These are phyloP conservation scores for Macroglossus sobrinus DNA, from an alignment of 2,113 vertebrate genomes.

Conservation along the genomic window DNA sequence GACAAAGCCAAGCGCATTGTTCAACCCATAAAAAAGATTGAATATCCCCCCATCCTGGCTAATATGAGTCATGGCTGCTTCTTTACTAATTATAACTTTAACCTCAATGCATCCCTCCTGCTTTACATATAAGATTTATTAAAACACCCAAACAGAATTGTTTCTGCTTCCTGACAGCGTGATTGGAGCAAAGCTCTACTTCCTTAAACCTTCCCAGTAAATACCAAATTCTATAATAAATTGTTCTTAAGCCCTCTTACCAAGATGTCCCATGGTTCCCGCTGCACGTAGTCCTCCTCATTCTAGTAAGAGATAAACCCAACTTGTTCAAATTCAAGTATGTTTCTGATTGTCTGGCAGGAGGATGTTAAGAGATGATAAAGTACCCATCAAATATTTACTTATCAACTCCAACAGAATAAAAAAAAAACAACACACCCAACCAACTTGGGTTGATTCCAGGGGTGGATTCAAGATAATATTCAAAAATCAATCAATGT, in stretches of 20 bases:
- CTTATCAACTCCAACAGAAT: not conserved
- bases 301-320: not conserved
- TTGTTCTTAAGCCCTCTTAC: not conserved
- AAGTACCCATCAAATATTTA: not conserved
- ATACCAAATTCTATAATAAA: not conserved
- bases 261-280: not conserved
- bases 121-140: not conserved
- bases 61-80: not conserved
- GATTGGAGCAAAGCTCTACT: not conserved
- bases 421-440: not conserved
- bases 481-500: not conserved
- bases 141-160: not conserved
- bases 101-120: not conserved
- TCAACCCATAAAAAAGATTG: not conserved
- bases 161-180: not conserved
- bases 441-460: not conserved
- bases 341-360: not conserved
- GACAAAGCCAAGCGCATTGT: not conserved
- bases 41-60: not conserved
- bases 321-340: not conserved
- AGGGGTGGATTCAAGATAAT: not conserved
- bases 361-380: not conserved
- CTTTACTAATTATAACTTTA: too few species aligned
- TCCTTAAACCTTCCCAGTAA: not conserved
- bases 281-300: not conserved